Base-by-base conservation (phyloP, 2,797 vertebrate genomes). In the Trichosurus vulpecula region DNA sequence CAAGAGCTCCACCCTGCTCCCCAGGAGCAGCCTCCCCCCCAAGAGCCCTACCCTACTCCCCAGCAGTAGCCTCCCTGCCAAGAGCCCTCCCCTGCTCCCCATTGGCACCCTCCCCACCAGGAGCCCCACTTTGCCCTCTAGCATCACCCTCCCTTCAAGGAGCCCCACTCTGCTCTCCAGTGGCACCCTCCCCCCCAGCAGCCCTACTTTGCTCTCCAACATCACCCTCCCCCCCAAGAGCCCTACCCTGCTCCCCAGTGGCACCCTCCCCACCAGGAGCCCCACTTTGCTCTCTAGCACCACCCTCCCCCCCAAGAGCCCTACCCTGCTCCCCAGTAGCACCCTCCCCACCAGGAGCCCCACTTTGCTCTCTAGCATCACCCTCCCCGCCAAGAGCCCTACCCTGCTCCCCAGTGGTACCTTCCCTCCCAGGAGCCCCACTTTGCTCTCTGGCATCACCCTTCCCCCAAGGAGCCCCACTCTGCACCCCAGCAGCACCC, bases 121-220 rank as follows among this genome's bases (percentile, higher is more conserved):
- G 31, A 66, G 14, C 1, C 5, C 61, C 14, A 66, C 12, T 4
- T 1, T n/a, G 13, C 61, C 19, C 35, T 8, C 31, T 1, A n/a
- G 35, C 14, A n/a, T 2, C 58, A 66, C 58, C 58, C 4, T 66
- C 31, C 13, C 58, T 14, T 30, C 58, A 35, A 66, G 97, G 87
- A 0, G 96, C 98, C 25, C 96, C 92, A 98, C 98, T 0, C 97
- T 97, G 81, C 97, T 98, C 95, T 95, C 97, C 96, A 97, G 98
- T 56, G 96, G 53, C 27, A 96, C 98, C 51, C 31, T 98, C 91
- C 98, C 99, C 1, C 13, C 61, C 61, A 66, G 3, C 5, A 66
- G 5, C 14, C 61, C 61, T 6, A 66, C 4, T 0, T 35, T 66
- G 0, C 4, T 6, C 31, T 4, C 58, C 5, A 66, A 58, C 0